These are phyloP conservation scores for Onychomys leucogaster DNA, from an alignment of 2,797 vertebrate genomes.

Conservation along the genomic window DNA sequence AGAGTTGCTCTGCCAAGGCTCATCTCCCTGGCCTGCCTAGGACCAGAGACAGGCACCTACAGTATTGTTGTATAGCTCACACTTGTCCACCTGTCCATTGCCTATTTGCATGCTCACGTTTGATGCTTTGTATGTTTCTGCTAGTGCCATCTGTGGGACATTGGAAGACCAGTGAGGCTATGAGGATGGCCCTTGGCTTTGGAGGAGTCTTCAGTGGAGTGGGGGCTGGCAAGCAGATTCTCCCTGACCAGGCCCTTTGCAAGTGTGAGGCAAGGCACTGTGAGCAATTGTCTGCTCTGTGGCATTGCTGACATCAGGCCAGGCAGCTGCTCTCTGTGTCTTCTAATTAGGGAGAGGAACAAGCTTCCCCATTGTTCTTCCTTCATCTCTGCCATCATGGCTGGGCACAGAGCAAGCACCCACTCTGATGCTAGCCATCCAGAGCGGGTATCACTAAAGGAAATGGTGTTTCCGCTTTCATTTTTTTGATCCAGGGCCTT, in stretches of 20 bases:
- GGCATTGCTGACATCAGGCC: rapidly evolving
- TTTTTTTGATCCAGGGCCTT: not conserved
- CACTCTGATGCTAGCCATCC: rapidly evolving
- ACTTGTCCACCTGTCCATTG: rapidly evolving
- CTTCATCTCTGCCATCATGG: not conserved
- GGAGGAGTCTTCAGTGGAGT: not conserved
- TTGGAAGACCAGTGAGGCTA: not conserved
- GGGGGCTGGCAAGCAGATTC: not conserved
- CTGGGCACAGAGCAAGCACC: no score
- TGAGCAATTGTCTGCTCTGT: not conserved
- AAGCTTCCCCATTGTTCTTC: rapidly evolving
- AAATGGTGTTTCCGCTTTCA: not conserved
- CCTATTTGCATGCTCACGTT: rapidly evolving
- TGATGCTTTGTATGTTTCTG: no score
- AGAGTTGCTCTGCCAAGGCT: rapidly evolving
- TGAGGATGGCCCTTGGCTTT: not conserved
- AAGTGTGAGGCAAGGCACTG: not conserved
- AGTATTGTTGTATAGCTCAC: not conserved
- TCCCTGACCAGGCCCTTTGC: not conserved
- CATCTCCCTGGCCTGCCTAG: not conserved
- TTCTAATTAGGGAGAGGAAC: not conserved
- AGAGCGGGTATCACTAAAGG: not conserved
- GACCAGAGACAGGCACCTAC: rapidly evolving
- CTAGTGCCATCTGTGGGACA: rapidly evolving
- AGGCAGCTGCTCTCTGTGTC: rapidly evolving